Conservation (phyloP, 2,888 invertebrate species). For the Subacronicta megacephala region DNA sequence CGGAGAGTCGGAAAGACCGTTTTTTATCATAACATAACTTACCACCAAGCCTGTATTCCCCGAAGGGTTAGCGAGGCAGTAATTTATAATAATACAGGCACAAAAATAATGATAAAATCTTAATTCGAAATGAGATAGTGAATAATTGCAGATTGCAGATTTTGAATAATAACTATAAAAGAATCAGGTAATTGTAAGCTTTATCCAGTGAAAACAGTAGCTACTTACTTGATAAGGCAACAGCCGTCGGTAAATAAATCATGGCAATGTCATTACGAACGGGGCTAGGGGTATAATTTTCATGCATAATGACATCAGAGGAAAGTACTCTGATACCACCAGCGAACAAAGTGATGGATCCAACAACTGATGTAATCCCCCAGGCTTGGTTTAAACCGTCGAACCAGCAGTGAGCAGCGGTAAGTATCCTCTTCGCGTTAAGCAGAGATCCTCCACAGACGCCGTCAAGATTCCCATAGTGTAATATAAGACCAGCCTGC, state of each 20-base stretch:
- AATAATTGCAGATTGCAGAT: too few relatives aligned
- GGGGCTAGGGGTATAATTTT: conserved; percentile 64
- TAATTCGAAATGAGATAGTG: too few relatives aligned
- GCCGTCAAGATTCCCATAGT: conserved; percentile 46
- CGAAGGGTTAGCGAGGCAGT: too few relatives aligned
- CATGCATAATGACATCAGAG: conserved; percentile 60
- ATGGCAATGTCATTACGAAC: conserved; percentile 70
- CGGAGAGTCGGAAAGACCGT: too few relatives aligned
- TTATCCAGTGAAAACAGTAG: too few relatives aligned
- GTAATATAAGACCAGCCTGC: conserved; percentile 48
- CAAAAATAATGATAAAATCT: too few relatives aligned
- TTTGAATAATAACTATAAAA: too few relatives aligned
- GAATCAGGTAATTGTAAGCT: too few relatives aligned
- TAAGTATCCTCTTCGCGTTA: conserved; percentile 59
- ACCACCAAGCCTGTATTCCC: too few relatives aligned
- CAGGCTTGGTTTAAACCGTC: conserved; percentile 72
- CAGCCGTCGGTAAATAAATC: conserved; percentile 46
- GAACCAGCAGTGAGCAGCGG: conserved; percentile 78
- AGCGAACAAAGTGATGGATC: conserved; percentile 63
- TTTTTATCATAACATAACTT: too few relatives aligned
- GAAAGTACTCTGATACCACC: conserved; percentile 67
- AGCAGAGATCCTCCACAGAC: conserved; percentile 73
- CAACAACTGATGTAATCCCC: conserved; percentile 69
- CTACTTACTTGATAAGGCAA: conserved; percentile 14
- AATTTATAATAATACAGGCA: too few relatives aligned